Evolutionary conservation across 2,113 vertebrate genomes (phyloP).

Genomic region (Chionodraco myersi): DNA sequence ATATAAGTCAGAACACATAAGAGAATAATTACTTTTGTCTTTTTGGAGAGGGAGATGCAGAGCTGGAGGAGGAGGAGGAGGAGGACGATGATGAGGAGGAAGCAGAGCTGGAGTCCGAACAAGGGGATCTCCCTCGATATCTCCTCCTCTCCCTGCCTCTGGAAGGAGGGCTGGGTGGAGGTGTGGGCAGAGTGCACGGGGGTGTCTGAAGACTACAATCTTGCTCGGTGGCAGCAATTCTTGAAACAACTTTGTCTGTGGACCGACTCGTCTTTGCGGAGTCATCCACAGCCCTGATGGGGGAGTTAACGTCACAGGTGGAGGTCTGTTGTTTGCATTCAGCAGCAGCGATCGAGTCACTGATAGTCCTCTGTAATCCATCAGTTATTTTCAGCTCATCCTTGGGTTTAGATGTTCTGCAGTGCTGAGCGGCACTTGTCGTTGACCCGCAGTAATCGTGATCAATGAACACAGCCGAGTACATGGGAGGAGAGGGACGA

Average conservation of each 20-base stretch:
- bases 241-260: neutral
- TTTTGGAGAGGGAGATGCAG: slow-evolving; percentile 86
- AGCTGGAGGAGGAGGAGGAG: slow-evolving; percentile 80
- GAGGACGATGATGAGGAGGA: slow-evolving; percentile 16
- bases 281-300: neutral
- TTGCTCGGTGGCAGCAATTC: neutral
- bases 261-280: neutral
- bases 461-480: slow-evolving; percentile 23
- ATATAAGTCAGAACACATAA: neutral
- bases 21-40: slow-evolving; percentile 83
- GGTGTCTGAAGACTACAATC: neutral
- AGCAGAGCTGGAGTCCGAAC: slow-evolving; percentile 79
- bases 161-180: slow-evolving; percentile 78
- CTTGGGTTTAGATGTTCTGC: slow-evolving; percentile 16
- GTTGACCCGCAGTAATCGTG: slow-evolving; percentile 79
- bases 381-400: neutral
- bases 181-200: slow-evolving; percentile 67
- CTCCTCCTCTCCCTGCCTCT: slow-evolving; percentile 74
- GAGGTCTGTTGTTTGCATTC: slow-evolving; percentile 7
- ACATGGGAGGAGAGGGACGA: slow-evolving; percentile 12
- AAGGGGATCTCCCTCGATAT: slow-evolving; percentile 83
- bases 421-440: neutral
- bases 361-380: neutral
- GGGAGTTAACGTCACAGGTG: neutral
- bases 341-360: neutral